A percentile compares a stretch with the other conserved stretches of the same genome.
Conservation (phyloP, 2,888 invertebrate species). For the Dusona sp. region DNA sequence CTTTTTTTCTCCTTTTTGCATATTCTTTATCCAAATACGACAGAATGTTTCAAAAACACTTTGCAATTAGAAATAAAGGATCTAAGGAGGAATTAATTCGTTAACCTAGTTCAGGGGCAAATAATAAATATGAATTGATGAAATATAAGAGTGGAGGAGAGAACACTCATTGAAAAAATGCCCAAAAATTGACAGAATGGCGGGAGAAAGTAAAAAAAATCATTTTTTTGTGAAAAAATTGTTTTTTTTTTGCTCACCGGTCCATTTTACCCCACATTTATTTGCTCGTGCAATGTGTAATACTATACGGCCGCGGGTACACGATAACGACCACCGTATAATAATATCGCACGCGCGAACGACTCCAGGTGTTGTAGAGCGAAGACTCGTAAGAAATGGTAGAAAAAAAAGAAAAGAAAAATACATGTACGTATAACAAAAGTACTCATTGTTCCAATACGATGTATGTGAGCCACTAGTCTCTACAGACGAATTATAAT, state of each 20-base stretch:
- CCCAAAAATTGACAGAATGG: neutral
- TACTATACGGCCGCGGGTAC: slow-evolving; percentile 6
- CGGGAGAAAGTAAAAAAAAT: neutral
- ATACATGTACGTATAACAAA: slow-evolving; percentile 26
- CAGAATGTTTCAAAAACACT: too few species aligned
- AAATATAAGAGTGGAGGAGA: neutral
- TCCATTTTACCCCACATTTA: slow-evolving; percentile 2
- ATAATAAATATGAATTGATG: too few species aligned
- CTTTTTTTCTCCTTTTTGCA: neutral
- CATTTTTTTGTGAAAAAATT: neutral
- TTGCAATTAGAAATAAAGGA: too few species aligned
- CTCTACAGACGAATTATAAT: slow-evolving; percentile 50
- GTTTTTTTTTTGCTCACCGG: neutral
- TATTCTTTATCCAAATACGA: neutral
- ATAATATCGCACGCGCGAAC: slow-evolving; percentile 66
- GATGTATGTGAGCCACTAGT: slow-evolving; percentile 13
- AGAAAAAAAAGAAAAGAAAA: slow-evolving; percentile 22
- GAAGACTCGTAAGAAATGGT: neutral
- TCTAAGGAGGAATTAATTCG: too few species aligned
- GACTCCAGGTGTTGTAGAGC: slow-evolving; percentile 64
- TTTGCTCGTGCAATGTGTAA: neutral
- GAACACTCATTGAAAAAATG: neutral
- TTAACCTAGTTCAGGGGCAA: too few species aligned
- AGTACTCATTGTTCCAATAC: slow-evolving; percentile 55
- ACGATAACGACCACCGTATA: slow-evolving; percentile 44